Evolutionary conservation across 2,113 vertebrate genomes (phyloP), one percentile per base, ranked within the genome.

Genomic region (Procavia capensis): DNA sequence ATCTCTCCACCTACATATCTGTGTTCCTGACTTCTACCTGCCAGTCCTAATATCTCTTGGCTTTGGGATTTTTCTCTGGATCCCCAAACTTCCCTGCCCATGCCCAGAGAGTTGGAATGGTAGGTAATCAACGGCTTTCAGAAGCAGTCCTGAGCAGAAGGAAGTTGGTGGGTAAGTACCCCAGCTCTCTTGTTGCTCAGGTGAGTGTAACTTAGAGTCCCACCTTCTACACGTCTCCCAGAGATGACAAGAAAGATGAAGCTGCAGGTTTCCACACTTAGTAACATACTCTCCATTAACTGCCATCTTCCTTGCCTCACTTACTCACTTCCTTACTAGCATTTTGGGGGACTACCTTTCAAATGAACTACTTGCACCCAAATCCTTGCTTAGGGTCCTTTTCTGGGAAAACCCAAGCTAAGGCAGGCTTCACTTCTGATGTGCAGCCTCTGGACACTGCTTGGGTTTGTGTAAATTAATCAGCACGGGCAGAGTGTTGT

Each of bases 221-320:
- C 0, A 0, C 9, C 16, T 19, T 47, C 20, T 63, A 36, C 14
- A 16, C 7, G 0, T 19, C 9, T 11, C 20, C 24, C 22, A 20
- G 16, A 9, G 70, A 39, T 70, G 9, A 43, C 76, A 31, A 2
- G 39, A 45, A 43, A 76, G 72, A 83, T 57, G 17, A 31, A 83
- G 63, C 25, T 9, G 25, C 41, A 68, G 9, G 20, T 16, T 20
- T 25, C 34, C 2, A n/a, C 63, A 29, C 34, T 78, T 72, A 36
- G 27, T 86, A 54, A 25, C 34, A 93, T 47, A 57, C 14, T 36
- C 27, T 45, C 36, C 24, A 45, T 66, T 64, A 34, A 16, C 5
- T 59, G 41, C 59, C 43, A 93, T 75, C 36, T 61, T 76, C 24
- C 5, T 22, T 41, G 22, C 43, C 72, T 94, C 5, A 45, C 36